Evolutionary conservation across 2,888 invertebrate genomes (phyloP).

Genomic region (Drosophila testacea): DNA sequence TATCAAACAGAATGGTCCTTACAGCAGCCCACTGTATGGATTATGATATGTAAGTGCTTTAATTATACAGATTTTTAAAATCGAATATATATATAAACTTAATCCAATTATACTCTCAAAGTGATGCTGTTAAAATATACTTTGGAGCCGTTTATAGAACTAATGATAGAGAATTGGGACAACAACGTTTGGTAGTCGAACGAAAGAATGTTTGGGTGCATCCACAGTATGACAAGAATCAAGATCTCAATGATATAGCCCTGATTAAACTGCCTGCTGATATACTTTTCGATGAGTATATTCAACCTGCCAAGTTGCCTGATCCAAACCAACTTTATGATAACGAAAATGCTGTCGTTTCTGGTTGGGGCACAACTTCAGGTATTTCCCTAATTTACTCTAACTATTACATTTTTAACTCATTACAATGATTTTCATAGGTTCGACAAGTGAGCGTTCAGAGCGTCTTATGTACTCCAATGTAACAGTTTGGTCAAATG

Average conservation of each 20-base stretch:
- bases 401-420: background rate
- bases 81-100: background rate
- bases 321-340: conserved; percentile 1
- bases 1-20: conserved; percentile 15
- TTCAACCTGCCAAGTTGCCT: conserved; percentile 15
- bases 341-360: background rate
- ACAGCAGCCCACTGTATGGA: conserved; percentile 32
- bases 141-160: conserved; percentile 27
- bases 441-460: accelerated
- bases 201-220: conserved; percentile 2
- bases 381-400: background rate
- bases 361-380: conserved; percentile 15
- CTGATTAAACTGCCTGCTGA: conserved; percentile 25
- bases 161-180: conserved; percentile 11
- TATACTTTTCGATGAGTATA: conserved; percentile 21
- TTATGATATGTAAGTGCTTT: background rate
- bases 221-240: accelerated
- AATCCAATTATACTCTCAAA: background rate
- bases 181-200: conserved; percentile 8
- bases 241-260: conserved; percentile 16
- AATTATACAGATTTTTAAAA: no score
- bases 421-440: background rate
- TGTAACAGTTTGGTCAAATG: background rate
- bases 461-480: background rate
- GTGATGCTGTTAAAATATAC: background rate